Evolutionary conservation across 2,113 vertebrate species (phyloP).

Genomic region (Scopus umbretta): DNA sequence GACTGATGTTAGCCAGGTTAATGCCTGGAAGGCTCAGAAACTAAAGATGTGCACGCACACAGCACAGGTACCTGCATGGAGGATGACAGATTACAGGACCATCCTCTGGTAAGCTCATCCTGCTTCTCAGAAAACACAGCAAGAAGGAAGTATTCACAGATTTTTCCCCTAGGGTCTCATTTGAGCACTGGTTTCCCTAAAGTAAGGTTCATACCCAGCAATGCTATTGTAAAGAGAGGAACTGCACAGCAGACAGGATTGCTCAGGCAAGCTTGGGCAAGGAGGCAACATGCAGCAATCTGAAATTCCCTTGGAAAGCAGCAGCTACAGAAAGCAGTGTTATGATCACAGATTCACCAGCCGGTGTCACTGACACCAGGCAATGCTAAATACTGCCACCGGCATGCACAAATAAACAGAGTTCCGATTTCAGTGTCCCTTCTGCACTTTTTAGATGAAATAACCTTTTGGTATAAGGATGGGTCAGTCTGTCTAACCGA

Average conservation of each 20-base stretch:
- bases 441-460: background rate
- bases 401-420: background rate
- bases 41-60: background rate
- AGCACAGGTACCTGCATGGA: background rate
- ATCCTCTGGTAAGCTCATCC: background rate
- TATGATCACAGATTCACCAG: background rate
- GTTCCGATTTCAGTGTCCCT: background rate
- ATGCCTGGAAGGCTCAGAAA: background rate
- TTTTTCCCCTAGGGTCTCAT: background rate
- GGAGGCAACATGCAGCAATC: background rate
- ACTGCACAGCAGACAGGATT: background rate
- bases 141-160: background rate
- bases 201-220: background rate
- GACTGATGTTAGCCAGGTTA: background rate
- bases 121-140: background rate
- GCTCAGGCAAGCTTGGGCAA: background rate
- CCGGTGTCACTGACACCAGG: background rate
- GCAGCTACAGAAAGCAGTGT: background rate
- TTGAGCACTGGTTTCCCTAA: background rate
- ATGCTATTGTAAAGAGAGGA: background rate
- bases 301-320: background rate
- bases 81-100: background rate
- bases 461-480: background rate
- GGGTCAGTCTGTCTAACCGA: background rate
- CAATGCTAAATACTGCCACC: background rate